Base-by-base conservation (phyloP, 2,888 invertebrate species). In the Pherbina coryleti region DNA sequence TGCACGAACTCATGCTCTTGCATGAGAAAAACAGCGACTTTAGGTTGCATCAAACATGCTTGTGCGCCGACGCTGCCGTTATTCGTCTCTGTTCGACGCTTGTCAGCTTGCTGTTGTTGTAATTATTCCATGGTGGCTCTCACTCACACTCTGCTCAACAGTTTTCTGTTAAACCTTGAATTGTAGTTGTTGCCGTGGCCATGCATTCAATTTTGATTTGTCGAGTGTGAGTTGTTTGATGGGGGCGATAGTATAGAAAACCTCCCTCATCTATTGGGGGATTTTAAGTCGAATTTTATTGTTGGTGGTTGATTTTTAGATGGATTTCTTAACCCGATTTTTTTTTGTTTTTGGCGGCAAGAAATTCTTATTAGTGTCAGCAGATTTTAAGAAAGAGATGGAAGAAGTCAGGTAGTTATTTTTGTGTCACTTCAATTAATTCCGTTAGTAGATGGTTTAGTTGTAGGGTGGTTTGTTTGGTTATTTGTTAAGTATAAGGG, bases 261-360 rank as follows among this genome's bases (percentile, higher is more conserved):
- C n/a, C 34, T 37, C 64, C 64, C 64, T 66, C 34, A 17, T 28
- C 14, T 34, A 5, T 66, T 69, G 69, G n/a, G 49, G 51, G 69
- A 4, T 44, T 44, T 51, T 69, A 22, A 22, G n/a, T 25, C 14
- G 49, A 31, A 44, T 19, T 69, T 69, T 25, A 19, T 22, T 44
- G 11, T 49, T 49, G 69, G 28, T 25, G 60, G 60, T 60, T 55
- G 55, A 7, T 60, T 11, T 28, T 60, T 60, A 28, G 22, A 60
- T 14, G 22, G 25, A 44, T 60, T 60, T 60, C 44, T 14, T 44
- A 44, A 44, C 44, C 60, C 25, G 28, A 60, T 28, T 60, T 60
- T 25, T 25, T 25, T 9, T 67, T n/a, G n/a, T n/a, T 69, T 69
- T 69, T 69, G 69, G 69, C 69, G 69, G 49, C 51, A 51, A 51